A percentile compares a stretch with the other conserved stretches of the same genome.
These are phyloP conservation scores for Gymnothorax reevesii DNA, from an alignment of 2,797 vertebrate genomes.

Conservation along the genomic window DNA sequence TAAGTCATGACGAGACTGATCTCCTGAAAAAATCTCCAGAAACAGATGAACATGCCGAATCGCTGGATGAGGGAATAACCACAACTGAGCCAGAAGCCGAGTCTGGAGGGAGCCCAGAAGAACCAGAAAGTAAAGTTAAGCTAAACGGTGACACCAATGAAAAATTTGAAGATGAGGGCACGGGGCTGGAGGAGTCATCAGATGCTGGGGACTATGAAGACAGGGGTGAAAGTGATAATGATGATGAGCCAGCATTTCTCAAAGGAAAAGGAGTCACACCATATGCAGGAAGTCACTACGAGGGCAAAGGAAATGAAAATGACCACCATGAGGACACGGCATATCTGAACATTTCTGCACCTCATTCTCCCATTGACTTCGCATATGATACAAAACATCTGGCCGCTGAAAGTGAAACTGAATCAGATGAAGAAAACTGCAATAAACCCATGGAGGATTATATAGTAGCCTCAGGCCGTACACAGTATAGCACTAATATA, in stretches of 20 bases:
- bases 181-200: slow-evolving; percentile 85
- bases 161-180: slow-evolving; percentile 91
- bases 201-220: slow-evolving; percentile 91
- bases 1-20: slow-evolving; percentile 70
- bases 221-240: slow-evolving; percentile 87
- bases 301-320: slow-evolving; percentile 47
- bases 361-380: slow-evolving; percentile 79
- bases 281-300: slow-evolving; percentile 33
- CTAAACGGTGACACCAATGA: slow-evolving; percentile 77
- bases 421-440: slow-evolving; percentile 87
- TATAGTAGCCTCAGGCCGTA: slow-evolving; percentile 82
- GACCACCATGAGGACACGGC: slow-evolving; percentile 19
- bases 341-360: slow-evolving; percentile 73
- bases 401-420: slow-evolving; percentile 80
- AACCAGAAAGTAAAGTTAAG: slow-evolving; percentile 78
- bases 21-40: slow-evolving; percentile 82
- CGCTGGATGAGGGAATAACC: slow-evolving; percentile 90
- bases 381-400: slow-evolving; percentile 86
- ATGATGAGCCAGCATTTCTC: slow-evolving; percentile 76
- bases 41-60: slow-evolving; percentile 74
- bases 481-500: slow-evolving; percentile 89
- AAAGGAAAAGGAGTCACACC: slow-evolving; percentile 57
- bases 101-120: slow-evolving; percentile 83
- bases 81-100: slow-evolving; percentile 88
- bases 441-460: slow-evolving; percentile 85